Percentiles rank a stretch among this genome's conserved stretches.
Evolutionary conservation across 92 coral and sea anemone genomes (phyloP).

Genomic region (Ricordea florida): DNA sequence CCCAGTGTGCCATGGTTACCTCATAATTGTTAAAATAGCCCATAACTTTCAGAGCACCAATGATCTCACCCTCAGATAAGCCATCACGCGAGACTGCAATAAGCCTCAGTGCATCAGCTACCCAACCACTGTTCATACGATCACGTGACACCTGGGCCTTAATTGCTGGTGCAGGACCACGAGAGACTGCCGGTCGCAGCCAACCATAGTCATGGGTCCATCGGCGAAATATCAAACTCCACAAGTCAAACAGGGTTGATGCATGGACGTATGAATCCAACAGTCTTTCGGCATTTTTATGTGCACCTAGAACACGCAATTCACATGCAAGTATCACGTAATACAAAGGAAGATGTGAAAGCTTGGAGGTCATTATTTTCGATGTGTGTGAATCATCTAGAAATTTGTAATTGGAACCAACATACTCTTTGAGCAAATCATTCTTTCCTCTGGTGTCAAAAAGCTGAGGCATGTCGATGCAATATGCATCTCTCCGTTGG

Average conservation of each 20-base stretch:
- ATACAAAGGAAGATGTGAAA: slow-evolving; percentile 79
- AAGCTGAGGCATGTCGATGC: slow-evolving; percentile 71
- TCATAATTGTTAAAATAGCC: slow-evolving; percentile 80
- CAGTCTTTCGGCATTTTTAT: slow-evolving; percentile 78
- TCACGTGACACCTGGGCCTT: slow-evolving; percentile 95
- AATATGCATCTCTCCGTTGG: slow-evolving; percentile 73
- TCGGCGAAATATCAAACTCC: slow-evolving; percentile 92
- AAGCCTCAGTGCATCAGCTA: slow-evolving; percentile 90
- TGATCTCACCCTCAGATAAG: slow-evolving; percentile 76
- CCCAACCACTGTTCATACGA: slow-evolving; percentile 96
- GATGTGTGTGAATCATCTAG: slow-evolving; percentile 59
- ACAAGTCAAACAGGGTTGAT: slow-evolving; percentile 74
- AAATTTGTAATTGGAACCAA: slow-evolving; percentile 70
- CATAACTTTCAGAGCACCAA: slow-evolving; percentile 79
- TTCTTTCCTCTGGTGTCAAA: slow-evolving; percentile 70
- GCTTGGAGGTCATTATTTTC: slow-evolving; percentile 67
- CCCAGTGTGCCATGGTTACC: slow-evolving; percentile 90
- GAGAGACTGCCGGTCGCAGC: slow-evolving; percentile 85
- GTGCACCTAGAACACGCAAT: slow-evolving; percentile 75
- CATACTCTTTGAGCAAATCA: slow-evolving; percentile 74
- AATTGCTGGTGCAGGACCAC: slow-evolving; percentile 81
- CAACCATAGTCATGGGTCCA: slow-evolving; percentile 99
- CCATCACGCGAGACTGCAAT: slow-evolving; percentile 88
- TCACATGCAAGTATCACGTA: slow-evolving; percentile 87
- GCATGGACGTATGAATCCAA: slow-evolving; percentile 81